Percentiles rank a stretch among this genome's conserved stretches.
Evolutionary conservation across 2,797 vertebrate genomes (phyloP).

Genomic region (Betta splendens): DNA sequence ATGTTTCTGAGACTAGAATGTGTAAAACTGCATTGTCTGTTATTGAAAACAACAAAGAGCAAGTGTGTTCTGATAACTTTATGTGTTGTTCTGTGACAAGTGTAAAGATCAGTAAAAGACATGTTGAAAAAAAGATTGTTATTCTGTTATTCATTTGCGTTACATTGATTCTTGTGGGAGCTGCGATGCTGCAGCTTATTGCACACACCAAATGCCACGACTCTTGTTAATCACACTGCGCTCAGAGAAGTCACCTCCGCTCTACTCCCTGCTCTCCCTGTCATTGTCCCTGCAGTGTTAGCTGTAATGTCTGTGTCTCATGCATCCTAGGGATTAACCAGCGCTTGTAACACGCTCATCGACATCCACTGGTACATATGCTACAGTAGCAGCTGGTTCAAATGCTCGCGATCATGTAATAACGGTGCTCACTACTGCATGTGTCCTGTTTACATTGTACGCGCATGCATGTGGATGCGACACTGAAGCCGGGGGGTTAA

Average conservation of each 20-base stretch:
- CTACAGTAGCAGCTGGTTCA: no score
- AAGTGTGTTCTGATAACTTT: conserved; percentile 63
- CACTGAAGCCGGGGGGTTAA: conserved; percentile 59
- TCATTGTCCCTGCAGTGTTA: conserved; percentile 42
- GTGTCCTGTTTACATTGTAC: conserved; percentile 45
- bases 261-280: conserved; percentile 36
- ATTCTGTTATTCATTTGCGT: conserved; percentile 28
- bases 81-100: conserved; percentile 79
- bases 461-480: conserved; percentile 22
- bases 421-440: conserved; percentile 25
- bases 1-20: conserved; percentile 59
- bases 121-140: conserved; percentile 44
- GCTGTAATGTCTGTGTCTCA: not conserved
- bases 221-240: conserved; percentile 70
- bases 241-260: conserved; percentile 68
- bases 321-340: conserved; percentile 9
- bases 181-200: conserved; percentile 37
- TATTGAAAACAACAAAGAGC: conserved; percentile 66
- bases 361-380: conserved; percentile 15
- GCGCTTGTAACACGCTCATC: conserved; percentile 2
- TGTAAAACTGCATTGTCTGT: conserved; percentile 68
- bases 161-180: conserved; percentile 24
- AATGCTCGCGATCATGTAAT: no score
- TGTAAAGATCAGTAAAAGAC: conserved; percentile 77
- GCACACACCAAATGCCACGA: conserved; percentile 41